Conservation (phyloP, 1,140 invertebrate genomes). For the Oedothorax gibbosus region DNA sequence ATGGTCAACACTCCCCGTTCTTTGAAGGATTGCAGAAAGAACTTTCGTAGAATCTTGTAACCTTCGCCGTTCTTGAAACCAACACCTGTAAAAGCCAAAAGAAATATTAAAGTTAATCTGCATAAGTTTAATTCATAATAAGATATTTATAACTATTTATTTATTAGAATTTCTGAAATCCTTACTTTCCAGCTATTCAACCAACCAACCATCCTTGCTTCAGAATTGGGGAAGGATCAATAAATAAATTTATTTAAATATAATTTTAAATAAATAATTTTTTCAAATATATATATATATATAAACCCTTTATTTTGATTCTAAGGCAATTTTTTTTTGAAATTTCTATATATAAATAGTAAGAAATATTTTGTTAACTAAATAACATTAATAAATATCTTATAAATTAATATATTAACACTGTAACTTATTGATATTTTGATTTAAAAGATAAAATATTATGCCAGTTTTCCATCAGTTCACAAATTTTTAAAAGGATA, state of each 20-base stretch:
- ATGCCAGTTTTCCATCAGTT: too few species aligned
- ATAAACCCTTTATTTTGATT: too few species aligned
- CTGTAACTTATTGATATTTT: too few species aligned
- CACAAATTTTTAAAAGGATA: too few species aligned
- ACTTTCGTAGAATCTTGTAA: constrained; percentile 38
- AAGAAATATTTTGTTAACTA: too few species aligned
- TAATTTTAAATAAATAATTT: not conserved
- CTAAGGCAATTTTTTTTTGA: too few species aligned
- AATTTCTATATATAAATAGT: too few species aligned
- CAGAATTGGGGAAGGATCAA: not conserved
- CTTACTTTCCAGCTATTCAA: too few species aligned
- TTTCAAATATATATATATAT: not conserved
- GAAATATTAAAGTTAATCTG: not conserved
- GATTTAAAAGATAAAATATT: too few species aligned
- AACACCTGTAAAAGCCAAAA: not conserved
- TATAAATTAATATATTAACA: too few species aligned
- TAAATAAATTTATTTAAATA: not conserved
- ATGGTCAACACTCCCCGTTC: not conserved
- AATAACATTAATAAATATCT: too few species aligned
- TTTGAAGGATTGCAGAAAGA: constrained; percentile 26
- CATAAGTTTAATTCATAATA: not conserved
- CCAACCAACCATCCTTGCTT: not conserved
- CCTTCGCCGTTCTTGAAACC: constrained; percentile 7
- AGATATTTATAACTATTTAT: not conserved
- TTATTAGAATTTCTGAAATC: not conserved